These are phyloP conservation scores for Ceratina japonica DNA, from an alignment of 1,140 invertebrate genomes.

Conservation along the genomic window DNA sequence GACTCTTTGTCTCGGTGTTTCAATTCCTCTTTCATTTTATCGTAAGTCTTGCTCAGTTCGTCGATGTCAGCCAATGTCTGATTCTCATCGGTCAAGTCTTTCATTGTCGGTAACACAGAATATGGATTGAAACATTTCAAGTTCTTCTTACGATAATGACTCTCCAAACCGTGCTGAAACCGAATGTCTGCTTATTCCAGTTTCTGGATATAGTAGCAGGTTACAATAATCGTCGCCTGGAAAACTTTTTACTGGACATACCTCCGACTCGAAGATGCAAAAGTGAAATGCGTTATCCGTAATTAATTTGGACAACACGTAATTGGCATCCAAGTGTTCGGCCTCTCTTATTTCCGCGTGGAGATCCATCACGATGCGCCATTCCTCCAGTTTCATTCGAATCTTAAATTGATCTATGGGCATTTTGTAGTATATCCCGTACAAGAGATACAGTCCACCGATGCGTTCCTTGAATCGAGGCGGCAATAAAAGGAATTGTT, in stretches of 20 bases:
- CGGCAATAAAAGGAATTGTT: conserved; percentile 69
- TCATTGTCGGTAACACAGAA: conserved; percentile 63
- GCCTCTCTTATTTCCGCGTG: conserved; percentile 65
- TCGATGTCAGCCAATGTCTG: conserved; percentile 57
- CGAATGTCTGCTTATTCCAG: background rate
- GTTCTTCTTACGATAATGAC: conserved; percentile 55
- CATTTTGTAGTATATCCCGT: conserved; percentile 75
- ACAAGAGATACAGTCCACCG: conserved; percentile 74
- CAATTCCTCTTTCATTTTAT: conserved; percentile 55
- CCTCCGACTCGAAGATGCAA: conserved; percentile 70
- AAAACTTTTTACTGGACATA: conserved; percentile 47
- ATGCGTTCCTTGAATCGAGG: conserved; percentile 69
- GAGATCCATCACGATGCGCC: conserved; percentile 66
- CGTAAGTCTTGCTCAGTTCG: conserved; percentile 65
- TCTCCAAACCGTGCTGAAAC: conserved; percentile 72
- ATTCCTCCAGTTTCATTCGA: conserved; percentile 69
- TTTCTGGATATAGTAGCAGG: too few species aligned
- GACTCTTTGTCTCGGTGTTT: background rate
- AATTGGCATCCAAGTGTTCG: conserved; percentile 74
- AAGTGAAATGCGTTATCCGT: conserved; percentile 68
- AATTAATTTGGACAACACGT: conserved; percentile 74
- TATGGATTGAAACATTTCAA: conserved; percentile 52
- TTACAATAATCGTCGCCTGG: background rate
- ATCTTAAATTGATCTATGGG: conserved; percentile 71
- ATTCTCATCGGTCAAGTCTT: conserved; percentile 54